Percentiles rank a stretch among this genome's conserved stretches.
Conservation (phyloP, 2,113 vertebrate species). For the Empidonax traillii region DNA sequence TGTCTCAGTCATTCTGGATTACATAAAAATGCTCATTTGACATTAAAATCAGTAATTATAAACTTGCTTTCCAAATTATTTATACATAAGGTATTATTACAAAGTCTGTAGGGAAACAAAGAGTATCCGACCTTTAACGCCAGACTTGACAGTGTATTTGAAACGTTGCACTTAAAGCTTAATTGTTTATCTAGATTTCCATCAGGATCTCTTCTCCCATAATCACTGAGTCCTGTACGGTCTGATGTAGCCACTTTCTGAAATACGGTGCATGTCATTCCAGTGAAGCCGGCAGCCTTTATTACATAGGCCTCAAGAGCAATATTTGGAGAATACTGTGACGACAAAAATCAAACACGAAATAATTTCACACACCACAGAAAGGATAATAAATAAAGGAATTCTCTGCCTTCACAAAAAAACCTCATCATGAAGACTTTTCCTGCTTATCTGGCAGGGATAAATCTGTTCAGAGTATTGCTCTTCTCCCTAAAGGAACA, state of each 20-base stretch:
- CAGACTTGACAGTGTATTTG: constrained; percentile 87
- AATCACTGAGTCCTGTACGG: constrained; percentile 77
- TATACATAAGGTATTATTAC: not conserved
- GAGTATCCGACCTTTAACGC: constrained; percentile 84
- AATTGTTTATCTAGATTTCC: constrained; percentile 89
- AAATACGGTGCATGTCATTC: constrained; percentile 95
- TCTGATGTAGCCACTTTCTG: constrained; percentile 86
- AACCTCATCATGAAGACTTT: not conserved
- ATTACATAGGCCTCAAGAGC: constrained; percentile 92
- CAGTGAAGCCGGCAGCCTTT: constrained; percentile 87
- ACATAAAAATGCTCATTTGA: not conserved
- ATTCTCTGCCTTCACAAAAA: not conserved
- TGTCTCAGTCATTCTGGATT: not conserved
- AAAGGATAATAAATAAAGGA: not conserved
- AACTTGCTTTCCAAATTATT: not conserved
- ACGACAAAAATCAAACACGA: constrained; percentile 15
- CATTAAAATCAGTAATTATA: not conserved
- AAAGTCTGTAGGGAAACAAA: not conserved
- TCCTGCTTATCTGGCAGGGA: not conserved
- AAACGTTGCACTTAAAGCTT: constrained; percentile 96
- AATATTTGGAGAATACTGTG: constrained; percentile 93
- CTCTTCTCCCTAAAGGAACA: not conserved
- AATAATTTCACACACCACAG: not conserved
- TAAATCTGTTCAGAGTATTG: not conserved
- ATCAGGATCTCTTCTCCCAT: constrained; percentile 77